These are phyloP conservation scores for Ptychodera flava DNA, from an alignment of 35 echinoderm and acorn worm species.

Conservation along the genomic window DNA sequence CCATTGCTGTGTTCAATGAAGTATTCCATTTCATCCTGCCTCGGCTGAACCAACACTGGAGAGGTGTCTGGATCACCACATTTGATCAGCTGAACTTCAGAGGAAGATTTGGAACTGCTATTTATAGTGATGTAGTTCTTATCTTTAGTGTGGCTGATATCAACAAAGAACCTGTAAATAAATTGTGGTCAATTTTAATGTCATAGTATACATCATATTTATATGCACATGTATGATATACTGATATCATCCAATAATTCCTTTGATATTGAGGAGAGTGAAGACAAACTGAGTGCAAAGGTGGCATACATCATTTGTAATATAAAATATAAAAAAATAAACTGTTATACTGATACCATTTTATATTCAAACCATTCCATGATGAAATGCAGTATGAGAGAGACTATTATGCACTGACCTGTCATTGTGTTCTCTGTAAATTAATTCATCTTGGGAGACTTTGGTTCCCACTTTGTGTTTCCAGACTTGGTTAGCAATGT, in stretches of 20 bases:
- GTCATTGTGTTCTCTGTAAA: constrained; percentile 32
- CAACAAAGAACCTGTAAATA: constrained; percentile 42
- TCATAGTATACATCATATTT: background rate
- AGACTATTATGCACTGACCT: constrained; percentile 5
- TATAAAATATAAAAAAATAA: no score
- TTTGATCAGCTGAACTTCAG: background rate
- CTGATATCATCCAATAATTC: background rate
- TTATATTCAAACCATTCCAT: no score
- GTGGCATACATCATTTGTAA: no score
- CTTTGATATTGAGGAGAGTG: background rate
- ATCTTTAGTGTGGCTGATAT: constrained; percentile 43
- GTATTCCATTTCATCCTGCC: background rate
- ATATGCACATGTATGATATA: background rate
- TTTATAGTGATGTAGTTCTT: constrained; percentile 34
- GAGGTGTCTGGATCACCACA: background rate
- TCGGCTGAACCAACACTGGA: background rate
- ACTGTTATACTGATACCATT: no score
- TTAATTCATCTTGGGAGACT: constrained; percentile 6
- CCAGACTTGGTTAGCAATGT: constrained; percentile 26
- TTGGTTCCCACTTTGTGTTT: constrained; percentile 21
- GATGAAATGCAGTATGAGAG: background rate
- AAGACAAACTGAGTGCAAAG: no score
- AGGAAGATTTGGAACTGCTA: constrained; percentile 27
- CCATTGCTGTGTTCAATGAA: background rate
- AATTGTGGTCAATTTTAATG: background rate